Conservation (phyloP, 1,140 invertebrate genomes). For the Drosophila seguyi region DNA sequence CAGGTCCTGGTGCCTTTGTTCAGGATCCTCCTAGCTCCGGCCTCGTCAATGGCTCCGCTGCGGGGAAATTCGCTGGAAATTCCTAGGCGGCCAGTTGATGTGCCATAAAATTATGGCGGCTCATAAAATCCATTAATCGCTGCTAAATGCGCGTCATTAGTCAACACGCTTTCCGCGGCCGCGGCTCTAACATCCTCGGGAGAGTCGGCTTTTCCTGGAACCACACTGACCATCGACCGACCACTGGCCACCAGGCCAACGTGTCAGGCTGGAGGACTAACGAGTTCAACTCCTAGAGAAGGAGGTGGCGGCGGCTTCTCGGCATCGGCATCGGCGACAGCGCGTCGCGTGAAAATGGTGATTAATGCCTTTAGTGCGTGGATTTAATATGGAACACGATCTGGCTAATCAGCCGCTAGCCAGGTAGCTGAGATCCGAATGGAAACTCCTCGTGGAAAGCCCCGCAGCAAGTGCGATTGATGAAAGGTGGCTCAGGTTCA, state of each 20-base stretch:
- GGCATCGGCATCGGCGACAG: conserved; percentile 40
- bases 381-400: conserved; percentile 78
- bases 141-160: conserved; percentile 83
- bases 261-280: conserved; percentile 58
- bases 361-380: conserved; percentile 78
- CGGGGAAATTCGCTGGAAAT: conserved; percentile 78
- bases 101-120: conserved; percentile 81
- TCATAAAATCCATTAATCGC: conserved; percentile 83
- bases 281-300: conserved; percentile 37
- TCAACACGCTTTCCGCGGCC: conserved; percentile 62
- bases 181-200: conserved; percentile 12
- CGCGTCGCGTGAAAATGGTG: conserved; percentile 78
- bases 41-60: conserved; percentile 60
- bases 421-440: conserved; percentile 62
- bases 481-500: conserved; percentile 31
- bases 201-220: conserved; percentile 71
- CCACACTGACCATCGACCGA: conserved; percentile 27
- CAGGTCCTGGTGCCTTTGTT: conserved; percentile 53
- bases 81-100: conserved; percentile 69
- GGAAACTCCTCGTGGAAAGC: conserved; percentile 61
- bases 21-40: conserved; percentile 38
- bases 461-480: conserved; percentile 72
- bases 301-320: conserved; percentile 17
- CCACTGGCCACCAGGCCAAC: conserved; percentile 36
- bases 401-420: conserved; percentile 24